A percentile compares a stretch with the other conserved stretches of the same genome.
Conservation (phyloP, 2,113 vertebrate genomes). For the Rhagologus leucostigma region DNA sequence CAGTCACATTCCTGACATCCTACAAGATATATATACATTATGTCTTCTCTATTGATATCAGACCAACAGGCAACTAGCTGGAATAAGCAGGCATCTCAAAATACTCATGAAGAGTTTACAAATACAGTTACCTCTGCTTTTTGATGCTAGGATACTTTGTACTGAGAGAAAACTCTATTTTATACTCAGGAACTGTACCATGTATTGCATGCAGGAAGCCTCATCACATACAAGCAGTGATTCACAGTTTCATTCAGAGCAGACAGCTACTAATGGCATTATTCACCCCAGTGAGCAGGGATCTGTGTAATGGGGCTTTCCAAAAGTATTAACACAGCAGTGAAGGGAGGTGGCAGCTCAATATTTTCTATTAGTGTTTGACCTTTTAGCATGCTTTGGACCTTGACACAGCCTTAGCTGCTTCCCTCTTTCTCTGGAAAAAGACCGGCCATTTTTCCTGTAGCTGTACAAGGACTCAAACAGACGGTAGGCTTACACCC, state of each 20-base stretch:
- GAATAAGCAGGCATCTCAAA: background rate
- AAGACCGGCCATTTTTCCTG: background rate
- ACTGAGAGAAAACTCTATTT: background rate
- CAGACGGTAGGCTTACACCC: background rate
- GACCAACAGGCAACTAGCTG: background rate
- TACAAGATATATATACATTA: background rate
- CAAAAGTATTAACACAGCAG: background rate
- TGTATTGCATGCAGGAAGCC: background rate
- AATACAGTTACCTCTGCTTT: background rate
- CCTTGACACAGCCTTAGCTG: background rate
- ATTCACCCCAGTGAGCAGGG: background rate
- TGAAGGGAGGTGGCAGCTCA: background rate
- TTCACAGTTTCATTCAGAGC: background rate
- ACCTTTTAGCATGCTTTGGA: background rate
- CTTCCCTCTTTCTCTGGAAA: background rate
- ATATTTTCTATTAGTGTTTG: background rate
- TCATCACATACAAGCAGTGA: background rate
- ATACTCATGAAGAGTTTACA: background rate
- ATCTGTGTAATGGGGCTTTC: background rate
- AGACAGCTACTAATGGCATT: background rate
- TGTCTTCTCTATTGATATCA: background rate
- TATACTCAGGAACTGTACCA: background rate
- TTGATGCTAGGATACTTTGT: background rate
- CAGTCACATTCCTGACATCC: background rate
- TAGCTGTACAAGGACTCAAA: background rate